Base-by-base conservation (phyloP, 1,140 invertebrate species). In the Drusus annulatus region DNA sequence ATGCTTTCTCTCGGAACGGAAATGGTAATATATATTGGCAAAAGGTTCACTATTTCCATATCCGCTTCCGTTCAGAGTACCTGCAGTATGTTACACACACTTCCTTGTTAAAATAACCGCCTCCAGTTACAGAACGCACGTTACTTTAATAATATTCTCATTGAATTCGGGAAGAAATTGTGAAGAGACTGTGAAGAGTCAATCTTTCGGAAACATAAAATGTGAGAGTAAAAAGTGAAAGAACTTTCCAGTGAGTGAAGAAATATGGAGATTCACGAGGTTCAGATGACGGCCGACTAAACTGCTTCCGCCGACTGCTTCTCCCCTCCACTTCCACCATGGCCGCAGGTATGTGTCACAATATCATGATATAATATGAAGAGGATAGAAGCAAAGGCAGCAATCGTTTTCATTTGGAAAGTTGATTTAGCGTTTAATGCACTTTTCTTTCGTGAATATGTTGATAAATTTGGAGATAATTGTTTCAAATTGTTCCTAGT, bases 211-310 rank as follows among this genome's bases (percentile, higher is more conserved):
- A 51, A 21, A 71, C 36, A 17, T 21, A 71, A 51, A 25, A 71
- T 71, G 68, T 71, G 45, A 65, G 10, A 51, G 19, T 51, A 10
- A 71, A 50, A 71, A 52, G 68, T 71, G 50, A 54, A 25, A 52
- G 25, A 52, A 71, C 68, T 71, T 71, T 52, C 36, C 17, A 71
- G 68, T 71, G 68, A 71, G 19, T 71, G 68, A 52, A 71, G 68
- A 71, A 65, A 71, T 71, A 71, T 71, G 68, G 68, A 71, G 68
- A 71, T 71, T 21, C 21, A 28, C 31, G 62, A 16, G 10, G 17
- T 65, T 21, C 17, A 71, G 68, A 51, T 71, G 68, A 71, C 19
- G 25, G 45, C 50, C 21, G 68, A 71, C 68, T 71, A 51, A 71
- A 52, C 45, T 15, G 45, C 45, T 15, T 17, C n/a, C 50, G 3